These are phyloP conservation scores for Druceiella hillmani DNA, from an alignment of 2,888 invertebrate genomes.

Conservation along the genomic window DNA sequence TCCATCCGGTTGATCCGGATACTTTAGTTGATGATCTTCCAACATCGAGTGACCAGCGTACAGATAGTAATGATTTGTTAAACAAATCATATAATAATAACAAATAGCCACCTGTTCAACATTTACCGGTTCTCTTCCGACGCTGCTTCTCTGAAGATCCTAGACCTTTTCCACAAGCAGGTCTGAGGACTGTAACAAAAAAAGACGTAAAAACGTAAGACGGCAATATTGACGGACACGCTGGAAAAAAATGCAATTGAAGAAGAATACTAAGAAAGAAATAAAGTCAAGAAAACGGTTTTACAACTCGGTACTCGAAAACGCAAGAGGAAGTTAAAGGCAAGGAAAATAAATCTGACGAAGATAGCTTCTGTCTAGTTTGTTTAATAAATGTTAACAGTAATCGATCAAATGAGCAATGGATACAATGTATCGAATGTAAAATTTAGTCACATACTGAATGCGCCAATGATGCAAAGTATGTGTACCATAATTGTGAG, in stretches of 20 bases:
- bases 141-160: slow-evolving; percentile 14
- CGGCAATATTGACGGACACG: slow-evolving; percentile 17
- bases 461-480: slow-evolving; percentile 4
- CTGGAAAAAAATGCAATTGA: slow-evolving; percentile 21
- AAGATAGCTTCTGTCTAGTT: slow-evolving; percentile 14
- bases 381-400: slow-evolving; percentile 14
- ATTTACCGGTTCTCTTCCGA: slow-evolving; percentile 3
- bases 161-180: slow-evolving; percentile 20
- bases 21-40: slow-evolving; percentile 6
- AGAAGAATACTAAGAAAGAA: slow-evolving; percentile 19
- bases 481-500: neutral
- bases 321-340: slow-evolving; percentile 14
- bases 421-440: slow-evolving; percentile 14
- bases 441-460: slow-evolving; percentile 13
- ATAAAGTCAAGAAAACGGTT: slow-evolving; percentile 17
- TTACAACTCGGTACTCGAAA: slow-evolving; percentile 16
- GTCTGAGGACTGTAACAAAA: slow-evolving; percentile 15
- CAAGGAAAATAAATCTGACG: slow-evolving; percentile 12
- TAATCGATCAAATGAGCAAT: slow-evolving; percentile 14
- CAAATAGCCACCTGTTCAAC: slow-evolving; percentile 4
- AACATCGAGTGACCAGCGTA: slow-evolving; percentile 2
- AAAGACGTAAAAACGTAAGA: slow-evolving; percentile 17
- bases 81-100: neutral
- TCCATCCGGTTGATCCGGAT: slow-evolving; percentile 9
- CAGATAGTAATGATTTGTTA: slow-evolving; percentile 2